Evolutionary conservation across 2,113 vertebrate genomes (phyloP).

Genomic region (Emydocephalus ijimae): DNA sequence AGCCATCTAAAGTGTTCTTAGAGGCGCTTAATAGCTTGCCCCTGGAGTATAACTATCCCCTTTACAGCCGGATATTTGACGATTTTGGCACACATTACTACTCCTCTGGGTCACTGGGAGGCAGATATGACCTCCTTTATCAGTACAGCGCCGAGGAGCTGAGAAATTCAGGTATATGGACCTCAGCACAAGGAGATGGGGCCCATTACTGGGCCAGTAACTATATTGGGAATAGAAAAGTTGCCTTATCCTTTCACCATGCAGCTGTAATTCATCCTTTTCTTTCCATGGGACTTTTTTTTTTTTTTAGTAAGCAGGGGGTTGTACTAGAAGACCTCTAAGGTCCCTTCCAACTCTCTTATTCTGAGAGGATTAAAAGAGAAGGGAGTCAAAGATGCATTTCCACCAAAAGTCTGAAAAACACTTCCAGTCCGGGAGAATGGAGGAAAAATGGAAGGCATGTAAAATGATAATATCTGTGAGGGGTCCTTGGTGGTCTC

Average conservation of each 20-base stretch:
- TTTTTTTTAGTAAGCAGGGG: background rate
- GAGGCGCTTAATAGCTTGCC: slow-evolving; percentile 83
- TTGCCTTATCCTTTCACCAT: background rate
- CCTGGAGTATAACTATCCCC: slow-evolving; percentile 86
- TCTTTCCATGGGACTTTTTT: background rate
- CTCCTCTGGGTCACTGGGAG: slow-evolving; percentile 82
- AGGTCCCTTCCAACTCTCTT: background rate
- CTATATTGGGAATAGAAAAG: background rate
- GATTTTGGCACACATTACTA: slow-evolving; percentile 93
- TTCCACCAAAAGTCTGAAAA: background rate
- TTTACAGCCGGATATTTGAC: slow-evolving; percentile 88
- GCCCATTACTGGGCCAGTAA: background rate
- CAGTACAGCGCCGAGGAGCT: slow-evolving; percentile 83
- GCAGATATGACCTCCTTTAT: slow-evolving; percentile 88
- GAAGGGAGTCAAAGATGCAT: background rate
- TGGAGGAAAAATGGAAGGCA: background rate
- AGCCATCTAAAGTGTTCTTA: slow-evolving; percentile 81
- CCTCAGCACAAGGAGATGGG: background rate
- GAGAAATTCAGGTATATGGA: slow-evolving; percentile 75
- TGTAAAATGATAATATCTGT: background rate
- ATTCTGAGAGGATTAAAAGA: background rate
- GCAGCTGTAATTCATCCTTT: background rate
- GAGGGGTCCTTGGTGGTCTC: background rate
- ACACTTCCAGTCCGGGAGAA: background rate
- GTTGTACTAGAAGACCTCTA: background rate